These are phyloP conservation scores for Andrena bucephala DNA, from an alignment of 2,888 invertebrate species.

Conservation along the genomic window DNA sequence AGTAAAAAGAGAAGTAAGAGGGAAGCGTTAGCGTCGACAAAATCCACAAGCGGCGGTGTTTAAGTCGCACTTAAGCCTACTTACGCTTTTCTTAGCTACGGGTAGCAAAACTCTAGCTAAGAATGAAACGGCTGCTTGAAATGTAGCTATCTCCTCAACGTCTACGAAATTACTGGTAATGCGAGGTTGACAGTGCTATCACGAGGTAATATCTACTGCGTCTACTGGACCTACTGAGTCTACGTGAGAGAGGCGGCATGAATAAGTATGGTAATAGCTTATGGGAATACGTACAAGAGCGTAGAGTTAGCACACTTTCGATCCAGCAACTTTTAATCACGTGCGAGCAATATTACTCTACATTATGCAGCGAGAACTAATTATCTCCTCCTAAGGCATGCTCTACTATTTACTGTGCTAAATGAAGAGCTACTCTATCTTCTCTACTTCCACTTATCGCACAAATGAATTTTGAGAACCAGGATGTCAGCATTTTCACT, in stretches of 20 bases:
- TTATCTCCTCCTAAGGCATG: constrained; percentile 5
- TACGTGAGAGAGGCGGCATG: constrained; percentile 16
- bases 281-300: constrained; percentile 24
- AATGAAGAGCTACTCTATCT: constrained; percentile 40
- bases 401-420: not conserved
- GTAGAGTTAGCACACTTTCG: constrained; percentile 1
- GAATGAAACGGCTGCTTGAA: constrained; percentile 44
- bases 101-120: constrained; percentile 53
- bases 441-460: constrained; percentile 10
- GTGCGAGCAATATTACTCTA: constrained; percentile 1
- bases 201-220: constrained; percentile 14
- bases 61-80: constrained; percentile 45
- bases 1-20: constrained; percentile 16
- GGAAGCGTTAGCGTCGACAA: constrained; percentile 19
- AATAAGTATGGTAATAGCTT: constrained; percentile 9
- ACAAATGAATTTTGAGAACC: constrained; percentile 43
- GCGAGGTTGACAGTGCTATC: constrained; percentile 5
- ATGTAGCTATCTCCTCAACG: constrained; percentile 38
- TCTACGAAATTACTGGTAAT: constrained; percentile 29
- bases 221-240: constrained; percentile 18
- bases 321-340: constrained; percentile 51
- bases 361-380: not conserved
- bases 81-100: constrained; percentile 60
- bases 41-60: constrained; percentile 8
- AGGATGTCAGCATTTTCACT: not conserved